These are phyloP conservation scores for Heteromormyrus szaboi DNA, from an alignment of 2,797 vertebrate species.

Conservation along the genomic window DNA sequence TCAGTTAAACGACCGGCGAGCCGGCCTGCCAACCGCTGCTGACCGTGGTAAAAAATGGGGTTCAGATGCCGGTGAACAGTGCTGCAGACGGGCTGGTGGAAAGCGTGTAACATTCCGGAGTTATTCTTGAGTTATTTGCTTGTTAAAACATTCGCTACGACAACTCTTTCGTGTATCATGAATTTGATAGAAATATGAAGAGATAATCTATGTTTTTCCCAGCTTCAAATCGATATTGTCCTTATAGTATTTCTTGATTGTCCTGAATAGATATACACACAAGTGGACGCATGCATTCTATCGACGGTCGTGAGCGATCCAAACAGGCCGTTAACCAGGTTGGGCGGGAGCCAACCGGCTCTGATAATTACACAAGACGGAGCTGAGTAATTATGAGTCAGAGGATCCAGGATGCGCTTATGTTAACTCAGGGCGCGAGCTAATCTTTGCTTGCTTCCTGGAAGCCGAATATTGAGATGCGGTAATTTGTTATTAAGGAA, in stretches of 20 bases:
- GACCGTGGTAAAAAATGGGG: background rate
- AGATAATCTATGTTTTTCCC: background rate
- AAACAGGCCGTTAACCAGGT: conserved; percentile 7
- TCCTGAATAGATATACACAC: background rate
- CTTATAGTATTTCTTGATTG: background rate
- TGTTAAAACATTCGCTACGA: background rate
- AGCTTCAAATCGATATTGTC: background rate
- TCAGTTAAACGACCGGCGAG: background rate
- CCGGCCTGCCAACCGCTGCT: background rate
- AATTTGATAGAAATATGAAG: background rate
- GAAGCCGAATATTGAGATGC: conserved; percentile 30
- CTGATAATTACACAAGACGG: conserved; percentile 38
- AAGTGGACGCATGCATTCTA: background rate
- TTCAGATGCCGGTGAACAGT: background rate
- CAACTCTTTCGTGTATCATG: background rate
- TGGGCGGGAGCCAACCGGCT: conserved; percentile 29
- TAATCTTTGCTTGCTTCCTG: conserved; percentile 35
- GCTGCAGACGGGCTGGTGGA: background rate
- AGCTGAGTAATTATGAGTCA: conserved; percentile 43
- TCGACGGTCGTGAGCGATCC: background rate
- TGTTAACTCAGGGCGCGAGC: conserved; percentile 39
- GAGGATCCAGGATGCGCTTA: conserved; percentile 37
- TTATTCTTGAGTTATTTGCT: background rate
- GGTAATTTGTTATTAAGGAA: conserved; percentile 16
- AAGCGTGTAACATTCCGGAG: background rate